phyloP scores from a whole-genome alignment of 2,113 vertebrate species.

The Nannobrachium achirus region DNA sequence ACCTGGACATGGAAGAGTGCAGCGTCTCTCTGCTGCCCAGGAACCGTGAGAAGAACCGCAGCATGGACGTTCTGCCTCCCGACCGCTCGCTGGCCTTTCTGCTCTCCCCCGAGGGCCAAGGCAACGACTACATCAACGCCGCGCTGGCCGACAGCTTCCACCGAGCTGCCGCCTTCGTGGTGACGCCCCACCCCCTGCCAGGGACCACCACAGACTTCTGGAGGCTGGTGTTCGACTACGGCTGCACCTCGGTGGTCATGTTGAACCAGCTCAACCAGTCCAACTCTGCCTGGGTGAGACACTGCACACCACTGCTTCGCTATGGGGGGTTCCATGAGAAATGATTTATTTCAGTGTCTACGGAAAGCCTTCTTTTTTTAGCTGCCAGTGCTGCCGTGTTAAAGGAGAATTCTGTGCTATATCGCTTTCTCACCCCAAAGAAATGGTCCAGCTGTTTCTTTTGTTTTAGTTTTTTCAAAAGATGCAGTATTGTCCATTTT shows the following conservation, averaged over 20 bases:
- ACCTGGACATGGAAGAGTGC: constrained; percentile 93
- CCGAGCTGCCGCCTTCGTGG: constrained; percentile 88
- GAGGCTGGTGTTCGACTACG: constrained; percentile 93
- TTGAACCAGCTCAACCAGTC: constrained; percentile 98
- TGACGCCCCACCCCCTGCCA: constrained; percentile 93
- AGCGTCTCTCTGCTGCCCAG: constrained; percentile 93
- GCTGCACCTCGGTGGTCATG: constrained; percentile 96
- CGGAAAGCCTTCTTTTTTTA: too few species aligned
- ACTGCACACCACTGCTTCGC: too few species aligned
- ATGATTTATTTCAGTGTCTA: too few species aligned
- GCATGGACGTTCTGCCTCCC: constrained; percentile 93
- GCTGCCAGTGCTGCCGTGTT: too few species aligned
- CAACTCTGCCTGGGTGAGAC: constrained; percentile 95
- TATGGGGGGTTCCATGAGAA: too few species aligned
- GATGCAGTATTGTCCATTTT: too few species aligned
- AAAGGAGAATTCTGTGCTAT: too few species aligned
- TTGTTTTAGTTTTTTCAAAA: too few species aligned
- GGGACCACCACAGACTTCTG: constrained; percentile 95
- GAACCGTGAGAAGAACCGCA: constrained; percentile 96
- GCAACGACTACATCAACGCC: constrained; percentile 94
- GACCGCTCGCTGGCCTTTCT: constrained; percentile 96
- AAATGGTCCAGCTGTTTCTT: too few species aligned
- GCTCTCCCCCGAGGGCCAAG: constrained; percentile 89
- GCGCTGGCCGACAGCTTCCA: constrained; percentile 95
- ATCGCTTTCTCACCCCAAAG: too few species aligned